Evolutionary conservation across 2,797 vertebrate genomes (phyloP), one percentile per base, ranked within the genome.

Genomic region (Amniataba percoides): DNA sequence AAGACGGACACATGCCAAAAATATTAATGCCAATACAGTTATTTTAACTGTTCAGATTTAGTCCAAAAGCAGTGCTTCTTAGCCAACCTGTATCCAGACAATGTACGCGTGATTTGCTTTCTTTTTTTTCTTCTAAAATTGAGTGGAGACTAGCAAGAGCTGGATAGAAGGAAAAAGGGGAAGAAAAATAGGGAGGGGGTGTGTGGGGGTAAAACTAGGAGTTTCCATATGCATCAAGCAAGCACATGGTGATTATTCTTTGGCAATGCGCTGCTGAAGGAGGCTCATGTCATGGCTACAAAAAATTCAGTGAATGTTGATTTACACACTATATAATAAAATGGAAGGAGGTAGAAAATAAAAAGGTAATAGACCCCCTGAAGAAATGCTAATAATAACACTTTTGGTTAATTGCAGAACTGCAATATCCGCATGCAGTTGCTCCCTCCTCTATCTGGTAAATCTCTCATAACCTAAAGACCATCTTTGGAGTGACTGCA

Each of bases 101-200:
- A 11, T 81, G 77, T 71, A 79, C 79, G 76, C 81, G 73, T 74
- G 78, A 69, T 82, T 77, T 71, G 58, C 46, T 73, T 27, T 57
- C 40, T 55, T 13, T 18, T 23, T 57, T n/a, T 3, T 34, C 31
- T 19, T 31, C 6, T 57, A 13, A 36, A 45, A 53, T 31, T 19
- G 72, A 73, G 43, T 62, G 71, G 69, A 84, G 66, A 79, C 78
- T 60, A 92, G 82, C 55, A 42, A 84, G 55, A 76, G 70, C 42
- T 67, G 78, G 27, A 60, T 75, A 88, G 86, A 93, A 89, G 85
- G 88, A 89, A 93, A 89, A 63, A 82, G 68, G 63, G 85, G 89
- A 90, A 89, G 80, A 87, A 91, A 92, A 92, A 80, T 5, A 71
- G 71, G 58, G 67, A 40, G 61, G 67, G 82, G 34, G 34, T 4